Base-by-base conservation (phyloP, 2,888 invertebrate species). In the Tipula unca region DNA sequence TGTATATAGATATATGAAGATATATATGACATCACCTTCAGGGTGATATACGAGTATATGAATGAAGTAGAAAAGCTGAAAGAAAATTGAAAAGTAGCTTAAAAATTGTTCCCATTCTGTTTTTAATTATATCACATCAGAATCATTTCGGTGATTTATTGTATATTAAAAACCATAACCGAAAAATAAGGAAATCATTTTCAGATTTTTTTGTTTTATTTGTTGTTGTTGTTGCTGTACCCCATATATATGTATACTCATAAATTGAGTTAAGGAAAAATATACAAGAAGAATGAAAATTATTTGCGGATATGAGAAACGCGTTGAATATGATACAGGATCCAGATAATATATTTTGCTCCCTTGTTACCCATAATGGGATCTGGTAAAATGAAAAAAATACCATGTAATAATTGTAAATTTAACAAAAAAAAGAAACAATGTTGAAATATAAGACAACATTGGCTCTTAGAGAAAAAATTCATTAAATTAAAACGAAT, bases 151-250 rank as follows among this genome's bases (percentile, higher is more conserved):
- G 69, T 69, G 69, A 69, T 69, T 69, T 69, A 69, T 69, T 69
- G 69, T 69, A 69, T 69, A 69, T 69, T 69, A 69, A 69, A 69
- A 69, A 69, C 69, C 69, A 69, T 69, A 69, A 69, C 69, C 69
- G 69, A 69, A 13, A 69, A 69, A 69, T 69, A 69, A 69, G 69
- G 25, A 69, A 69, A 69, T 69, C 25, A 69, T 69, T 69, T 25
- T 54, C 20, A 39, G 39, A 10, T 17, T 54, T 25, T 69, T 69
- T 10, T 69, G 20, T 69, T 32, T 3, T 32, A 32, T 32, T 32
- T 32, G 2, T 32, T 32, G 3, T 69, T 42, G 42, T 25, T 69
- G 20, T 0, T 48, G 20, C n/a, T 48, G 48, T 3, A 14, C 48
- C 48, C 48, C n/a, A n/a, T 39, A 39, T 5, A 39, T 10, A 36